Conservation (phyloP, 2,797 vertebrate genomes). For the Tiaroga cobitis region DNA sequence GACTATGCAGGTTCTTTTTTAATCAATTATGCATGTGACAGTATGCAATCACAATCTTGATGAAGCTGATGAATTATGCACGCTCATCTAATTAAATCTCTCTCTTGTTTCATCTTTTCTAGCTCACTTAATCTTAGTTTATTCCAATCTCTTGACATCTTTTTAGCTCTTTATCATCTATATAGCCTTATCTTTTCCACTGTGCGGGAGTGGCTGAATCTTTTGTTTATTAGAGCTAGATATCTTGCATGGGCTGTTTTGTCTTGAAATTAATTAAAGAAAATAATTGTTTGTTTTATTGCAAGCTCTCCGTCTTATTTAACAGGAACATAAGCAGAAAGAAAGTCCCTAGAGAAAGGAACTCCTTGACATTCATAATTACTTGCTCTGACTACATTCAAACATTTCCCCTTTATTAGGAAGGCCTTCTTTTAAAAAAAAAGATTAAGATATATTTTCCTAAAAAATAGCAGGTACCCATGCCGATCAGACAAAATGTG, state of each 20-base stretch:
- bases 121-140: slow-evolving; percentile 45
- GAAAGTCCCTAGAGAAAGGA: slow-evolving; percentile 21
- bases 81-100: slow-evolving; percentile 49
- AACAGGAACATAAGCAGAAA: slow-evolving; percentile 21
- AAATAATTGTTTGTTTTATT: slow-evolving; percentile 35
- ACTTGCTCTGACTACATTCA: background rate
- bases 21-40: slow-evolving; percentile 48
- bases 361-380: slow-evolving; percentile 12
- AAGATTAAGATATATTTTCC: background rate
- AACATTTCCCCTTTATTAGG: background rate
- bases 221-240: slow-evolving; percentile 29
- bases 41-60: slow-evolving; percentile 50
- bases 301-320: slow-evolving; percentile 26
- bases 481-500: background rate
- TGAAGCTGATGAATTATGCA: slow-evolving; percentile 52
- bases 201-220: slow-evolving; percentile 14
- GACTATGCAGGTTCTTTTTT: slow-evolving; percentile 32
- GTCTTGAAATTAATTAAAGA: slow-evolving; percentile 30
- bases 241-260: slow-evolving; percentile 30
- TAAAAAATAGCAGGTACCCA: background rate
- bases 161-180: slow-evolving; percentile 31
- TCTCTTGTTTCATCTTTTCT: slow-evolving; percentile 47
- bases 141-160: slow-evolving; percentile 37
- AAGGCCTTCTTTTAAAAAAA: background rate
- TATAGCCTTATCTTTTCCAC: slow-evolving; percentile 13